These are phyloP conservation scores for Mustelus asterias DNA, from an alignment of 2,113 vertebrate genomes.

Conservation along the genomic window DNA sequence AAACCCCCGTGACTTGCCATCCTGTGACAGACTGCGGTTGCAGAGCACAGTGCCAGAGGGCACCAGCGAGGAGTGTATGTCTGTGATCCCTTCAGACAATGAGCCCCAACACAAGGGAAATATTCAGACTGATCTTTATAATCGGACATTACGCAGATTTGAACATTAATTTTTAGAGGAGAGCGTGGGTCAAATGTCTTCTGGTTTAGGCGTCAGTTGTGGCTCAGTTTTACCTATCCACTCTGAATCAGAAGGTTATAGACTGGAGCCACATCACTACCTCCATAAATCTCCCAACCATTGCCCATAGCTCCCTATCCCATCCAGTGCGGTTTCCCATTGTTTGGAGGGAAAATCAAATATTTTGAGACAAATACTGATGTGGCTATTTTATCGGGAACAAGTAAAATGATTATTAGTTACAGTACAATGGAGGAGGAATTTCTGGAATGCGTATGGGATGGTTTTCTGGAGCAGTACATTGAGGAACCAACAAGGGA, in stretches of 20 bases:
- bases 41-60: not conserved
- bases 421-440: not conserved
- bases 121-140: not conserved
- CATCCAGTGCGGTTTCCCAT: not conserved
- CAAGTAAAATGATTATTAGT: not conserved
- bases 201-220: not conserved
- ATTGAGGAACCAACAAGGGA: no score
- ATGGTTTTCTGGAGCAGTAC: no score
- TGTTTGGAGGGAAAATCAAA: not conserved
- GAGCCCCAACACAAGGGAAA: not conserved
- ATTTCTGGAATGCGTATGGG: no score
- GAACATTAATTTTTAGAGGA: not conserved
- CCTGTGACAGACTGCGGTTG: not conserved
- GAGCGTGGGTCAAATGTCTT: not conserved
- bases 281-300: not conserved
- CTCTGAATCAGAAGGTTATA: not conserved
- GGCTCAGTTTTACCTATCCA: not conserved
- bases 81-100: not conserved
- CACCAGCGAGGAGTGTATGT: not conserved
- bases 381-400: not conserved
- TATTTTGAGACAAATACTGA: not conserved
- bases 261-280: not conserved
- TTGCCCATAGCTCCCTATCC: not conserved
- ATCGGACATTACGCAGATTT: not conserved
- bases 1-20: not conserved